Evolutionary conservation across 2,113 vertebrate species (phyloP), one percentile per base, ranked within the genome.

Genomic region (Sorex araneus): DNA sequence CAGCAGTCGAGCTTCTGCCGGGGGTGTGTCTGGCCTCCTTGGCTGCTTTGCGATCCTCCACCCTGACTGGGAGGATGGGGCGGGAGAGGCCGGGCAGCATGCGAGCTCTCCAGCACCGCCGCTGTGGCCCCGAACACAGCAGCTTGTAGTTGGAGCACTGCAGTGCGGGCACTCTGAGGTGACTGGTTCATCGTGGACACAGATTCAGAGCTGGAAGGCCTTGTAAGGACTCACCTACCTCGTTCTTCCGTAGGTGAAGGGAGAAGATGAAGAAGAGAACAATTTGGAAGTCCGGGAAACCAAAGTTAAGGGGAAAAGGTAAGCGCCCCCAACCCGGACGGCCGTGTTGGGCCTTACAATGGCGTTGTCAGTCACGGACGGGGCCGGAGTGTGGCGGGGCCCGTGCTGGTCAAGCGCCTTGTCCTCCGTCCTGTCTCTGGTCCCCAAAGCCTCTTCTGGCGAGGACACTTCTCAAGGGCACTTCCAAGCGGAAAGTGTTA

Each of bases 191-290:
- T 69, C 78, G 27, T 74, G 63, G 30, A 63, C n/a, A 18, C 81
- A 60, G 84, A 40, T 63, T 91, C 69, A 92, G 71, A 94, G 32
- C 28, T 5, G 21, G 64, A 85, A 50, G 34, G 67, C 28, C 40
- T 18, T 40, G 32, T 71, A 81, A 86, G 50, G 36, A 91, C 54
- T 80, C 78, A 96, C 6, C 10, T 74, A 34, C 25, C 90, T 89
- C 96, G 11, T 91, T 90, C 88, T 97, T 66, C 93, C 92, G 40
- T 91, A 99, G 99, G 98, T 99, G 3, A 99, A 99, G 76, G 98
- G 98, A 57, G 99, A 99, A 93, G 99, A 99, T 91, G 99, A 99
- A 15, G 99, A 99, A 73, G 99, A 99, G 95, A 98, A 98, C 80
- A 96, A 95, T 82, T 97, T 99, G 79, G 98, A 99, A 96, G 97